These are phyloP conservation scores for Cephus nigrinus DNA, from an alignment of 2,888 invertebrate species.

Conservation along the genomic window DNA sequence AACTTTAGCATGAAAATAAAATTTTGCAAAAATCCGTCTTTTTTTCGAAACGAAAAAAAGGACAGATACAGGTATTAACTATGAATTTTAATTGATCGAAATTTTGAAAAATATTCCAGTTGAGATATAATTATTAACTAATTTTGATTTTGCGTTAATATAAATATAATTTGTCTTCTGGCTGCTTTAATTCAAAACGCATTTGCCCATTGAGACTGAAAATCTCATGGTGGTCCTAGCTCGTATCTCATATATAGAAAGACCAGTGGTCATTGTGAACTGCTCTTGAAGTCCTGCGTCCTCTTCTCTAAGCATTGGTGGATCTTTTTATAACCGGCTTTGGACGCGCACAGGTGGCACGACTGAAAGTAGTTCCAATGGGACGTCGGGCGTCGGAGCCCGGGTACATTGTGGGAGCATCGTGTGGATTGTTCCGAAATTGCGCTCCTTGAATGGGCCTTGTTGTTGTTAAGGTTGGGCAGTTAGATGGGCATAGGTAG, in stretches of 20 bases:
- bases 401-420: slow-evolving; percentile 38
- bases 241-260: slow-evolving; percentile 38
- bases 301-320: slow-evolving; percentile 37
- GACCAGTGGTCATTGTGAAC: slow-evolving; percentile 54
- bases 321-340: slow-evolving; percentile 56
- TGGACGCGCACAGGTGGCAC: slow-evolving; percentile 58
- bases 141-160: neutral
- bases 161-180: slow-evolving; percentile 49
- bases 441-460: slow-evolving; percentile 37
- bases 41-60: neutral
- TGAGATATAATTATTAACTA: neutral
- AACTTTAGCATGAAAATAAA: neutral
- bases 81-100: neutral
- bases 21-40: neutral
- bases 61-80: neutral
- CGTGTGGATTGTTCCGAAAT: slow-evolving; percentile 42
- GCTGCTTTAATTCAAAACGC: slow-evolving; percentile 56
- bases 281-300: slow-evolving; percentile 21
- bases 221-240: slow-evolving; percentile 56
- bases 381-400: slow-evolving; percentile 16
- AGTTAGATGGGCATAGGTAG: slow-evolving; percentile 13
- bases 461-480: slow-evolving; percentile 4
- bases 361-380: slow-evolving; percentile 36
- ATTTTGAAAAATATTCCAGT: neutral
- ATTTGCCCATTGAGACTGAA: slow-evolving; percentile 45